phyloP scores from a whole-genome alignment of 1,140 invertebrate genomes.

The Adelges cooleyi region DNA sequence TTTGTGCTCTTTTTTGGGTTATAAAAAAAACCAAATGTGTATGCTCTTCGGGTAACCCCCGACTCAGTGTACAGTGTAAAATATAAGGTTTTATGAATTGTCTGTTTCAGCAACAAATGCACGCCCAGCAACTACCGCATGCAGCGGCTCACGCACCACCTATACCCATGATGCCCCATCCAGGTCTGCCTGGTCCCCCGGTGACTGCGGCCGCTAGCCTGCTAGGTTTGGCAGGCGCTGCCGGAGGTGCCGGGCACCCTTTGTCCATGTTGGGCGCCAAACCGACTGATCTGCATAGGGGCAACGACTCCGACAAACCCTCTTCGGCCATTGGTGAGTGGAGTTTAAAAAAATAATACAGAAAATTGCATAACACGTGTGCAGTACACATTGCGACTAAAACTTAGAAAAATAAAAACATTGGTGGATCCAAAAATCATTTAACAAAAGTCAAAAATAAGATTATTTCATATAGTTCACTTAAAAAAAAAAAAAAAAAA shows the following conservation, averaged over 20 bases:
- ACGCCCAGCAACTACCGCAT: conserved; percentile 73
- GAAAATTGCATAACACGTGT: too few species aligned
- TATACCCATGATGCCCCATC: conserved; percentile 56
- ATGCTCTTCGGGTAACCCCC: too few species aligned
- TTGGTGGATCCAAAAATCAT: too few species aligned
- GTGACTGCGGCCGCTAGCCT: conserved; percentile 44
- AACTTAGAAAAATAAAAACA: too few species aligned
- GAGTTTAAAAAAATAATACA: too few species aligned
- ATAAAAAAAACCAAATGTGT: too few species aligned
- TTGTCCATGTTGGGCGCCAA: conserved; percentile 55
- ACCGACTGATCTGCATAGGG: conserved; percentile 60
- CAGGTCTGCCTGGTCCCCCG: conserved; percentile 49
- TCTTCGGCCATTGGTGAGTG: conserved; percentile 25
- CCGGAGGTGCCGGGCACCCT: conserved; percentile 52
- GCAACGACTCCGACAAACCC: conserved; percentile 43
- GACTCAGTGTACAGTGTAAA: neutral
- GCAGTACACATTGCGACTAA: too few species aligned
- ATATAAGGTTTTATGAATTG: too few species aligned
- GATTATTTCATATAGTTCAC: too few species aligned
- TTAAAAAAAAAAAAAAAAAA: too few species aligned
- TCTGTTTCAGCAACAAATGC: conserved; percentile 54
- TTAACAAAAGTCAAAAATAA: too few species aligned
- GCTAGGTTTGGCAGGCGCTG: conserved; percentile 42
- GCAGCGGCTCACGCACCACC: conserved; percentile 58
- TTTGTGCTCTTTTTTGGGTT: too few species aligned